Percentiles rank a stretch among this genome's conserved stretches.
These are phyloP conservation scores for Lacerta agilis DNA, from an alignment of 2,797 vertebrate genomes.

Conservation along the genomic window DNA sequence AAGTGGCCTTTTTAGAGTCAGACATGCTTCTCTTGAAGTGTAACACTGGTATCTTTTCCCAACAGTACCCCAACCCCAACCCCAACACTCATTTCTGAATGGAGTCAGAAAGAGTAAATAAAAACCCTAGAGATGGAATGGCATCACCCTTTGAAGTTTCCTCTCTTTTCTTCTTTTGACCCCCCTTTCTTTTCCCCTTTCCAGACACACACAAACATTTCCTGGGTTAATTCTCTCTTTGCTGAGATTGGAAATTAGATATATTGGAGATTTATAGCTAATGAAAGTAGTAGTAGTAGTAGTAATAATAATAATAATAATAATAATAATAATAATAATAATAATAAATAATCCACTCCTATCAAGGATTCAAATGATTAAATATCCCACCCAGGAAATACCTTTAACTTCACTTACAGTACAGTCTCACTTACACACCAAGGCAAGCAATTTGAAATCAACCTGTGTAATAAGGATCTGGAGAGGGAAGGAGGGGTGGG, in stretches of 20 bases:
- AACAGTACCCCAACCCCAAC: not conserved
- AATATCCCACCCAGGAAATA: slow-evolving; percentile 78
- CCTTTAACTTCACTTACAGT: slow-evolving; percentile 74
- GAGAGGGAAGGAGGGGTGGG: slow-evolving; percentile 32
- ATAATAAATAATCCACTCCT: slow-evolving; percentile 78
- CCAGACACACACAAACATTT: slow-evolving; percentile 71
- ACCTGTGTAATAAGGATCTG: slow-evolving; percentile 62
- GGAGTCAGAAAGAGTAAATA: not conserved
- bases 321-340: slow-evolving; percentile 62
- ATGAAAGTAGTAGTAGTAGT: slow-evolving; percentile 68
- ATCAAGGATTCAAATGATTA: slow-evolving; percentile 83
- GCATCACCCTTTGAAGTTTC: not conserved
- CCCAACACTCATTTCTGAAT: too few species aligned
- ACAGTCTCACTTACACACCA: slow-evolving; percentile 69
- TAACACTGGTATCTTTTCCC: too few species aligned
- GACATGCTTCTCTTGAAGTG: not conserved
- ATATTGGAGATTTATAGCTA: slow-evolving; percentile 79
- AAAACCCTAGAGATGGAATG: not conserved
- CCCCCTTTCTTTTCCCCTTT: slow-evolving; percentile 68
- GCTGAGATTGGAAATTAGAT: slow-evolving; percentile 81
- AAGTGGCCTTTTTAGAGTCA: too few species aligned
- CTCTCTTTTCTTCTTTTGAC: slow-evolving; percentile 61
- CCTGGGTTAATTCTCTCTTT: slow-evolving; percentile 79
- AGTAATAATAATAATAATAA: slow-evolving; percentile 66
- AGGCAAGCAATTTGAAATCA: slow-evolving; percentile 63